phyloP scores from a whole-genome alignment of 2,113 vertebrate genomes.

The Globicephala melas region DNA sequence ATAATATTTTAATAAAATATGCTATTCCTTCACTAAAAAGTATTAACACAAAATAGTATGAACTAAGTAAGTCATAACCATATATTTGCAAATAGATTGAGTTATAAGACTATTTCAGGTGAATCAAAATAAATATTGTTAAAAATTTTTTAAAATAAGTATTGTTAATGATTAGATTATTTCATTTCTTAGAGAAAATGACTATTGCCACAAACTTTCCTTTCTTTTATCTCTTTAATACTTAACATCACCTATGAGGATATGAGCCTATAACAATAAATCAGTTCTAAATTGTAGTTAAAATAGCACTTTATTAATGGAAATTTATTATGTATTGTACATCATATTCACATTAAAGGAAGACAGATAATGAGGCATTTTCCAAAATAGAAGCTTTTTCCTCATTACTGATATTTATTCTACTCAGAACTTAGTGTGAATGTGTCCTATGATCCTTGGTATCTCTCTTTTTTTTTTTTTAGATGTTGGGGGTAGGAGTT shows the following conservation, averaged over 20 bases:
- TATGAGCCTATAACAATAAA: conserved; percentile 15
- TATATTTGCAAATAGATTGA: neutral
- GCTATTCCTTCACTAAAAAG: neutral
- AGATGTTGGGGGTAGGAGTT: too few relatives aligned
- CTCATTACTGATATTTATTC: neutral
- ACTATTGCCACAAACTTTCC: neutral
- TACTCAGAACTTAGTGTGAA: neutral
- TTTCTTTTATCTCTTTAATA: conserved; percentile 39
- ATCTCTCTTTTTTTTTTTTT: neutral
- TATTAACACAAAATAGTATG: neutral
- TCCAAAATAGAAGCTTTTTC: neutral
- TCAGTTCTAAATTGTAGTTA: neutral
- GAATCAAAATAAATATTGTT: conserved; percentile 8
- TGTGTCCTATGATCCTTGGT: neutral
- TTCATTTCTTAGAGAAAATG: conserved; percentile 37
- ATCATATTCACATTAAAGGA: neutral
- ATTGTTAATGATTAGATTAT: conserved; percentile 38
- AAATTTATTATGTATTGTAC: neutral
- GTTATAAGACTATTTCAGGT: neutral
- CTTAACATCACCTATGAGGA: conserved; percentile 39
- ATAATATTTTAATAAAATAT: neutral
- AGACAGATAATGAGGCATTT: neutral
- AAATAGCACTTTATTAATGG: conserved; percentile 36
- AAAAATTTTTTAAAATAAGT: neutral
- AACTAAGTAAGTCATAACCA: neutral